A percentile compares a stretch with the other conserved stretches of the same genome.
Evolutionary conservation across 1,140 invertebrate genomes (phyloP).

Genomic region (Neuroterus valhalla): DNA sequence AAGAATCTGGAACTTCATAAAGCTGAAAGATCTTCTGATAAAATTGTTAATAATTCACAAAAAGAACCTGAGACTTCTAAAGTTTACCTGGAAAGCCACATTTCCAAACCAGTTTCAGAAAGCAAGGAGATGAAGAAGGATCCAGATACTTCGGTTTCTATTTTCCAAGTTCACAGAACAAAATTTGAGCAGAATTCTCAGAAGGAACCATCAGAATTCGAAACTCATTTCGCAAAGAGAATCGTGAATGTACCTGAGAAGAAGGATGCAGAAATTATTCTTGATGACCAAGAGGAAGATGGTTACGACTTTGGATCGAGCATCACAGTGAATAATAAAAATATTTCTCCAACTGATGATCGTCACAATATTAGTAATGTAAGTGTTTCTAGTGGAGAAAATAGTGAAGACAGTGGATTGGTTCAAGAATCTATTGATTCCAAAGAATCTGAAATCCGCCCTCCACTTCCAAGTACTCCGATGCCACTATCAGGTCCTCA

Average conservation of each 20-base stretch:
- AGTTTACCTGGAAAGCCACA: neutral
- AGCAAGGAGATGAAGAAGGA: neutral
- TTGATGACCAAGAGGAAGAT: conserved; percentile 60
- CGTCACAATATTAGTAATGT: conserved; percentile 69
- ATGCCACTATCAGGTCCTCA: conserved; percentile 58
- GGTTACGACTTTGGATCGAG: conserved; percentile 65
- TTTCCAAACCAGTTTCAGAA: neutral
- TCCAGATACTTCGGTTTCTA: conserved; percentile 42
- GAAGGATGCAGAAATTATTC: conserved; percentile 39
- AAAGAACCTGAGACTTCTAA: neutral
- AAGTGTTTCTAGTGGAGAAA: conserved; percentile 70
- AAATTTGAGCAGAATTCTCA: conserved; percentile 53
- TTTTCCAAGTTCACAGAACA: conserved; percentile 53
- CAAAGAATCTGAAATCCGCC: conserved; percentile 60
- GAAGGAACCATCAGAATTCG: conserved; percentile 40
- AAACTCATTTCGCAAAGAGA: conserved; percentile 60
- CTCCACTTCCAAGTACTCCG: conserved; percentile 69
- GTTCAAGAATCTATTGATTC: conserved; percentile 57
- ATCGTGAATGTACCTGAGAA: conserved; percentile 52
- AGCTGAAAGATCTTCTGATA: neutral
- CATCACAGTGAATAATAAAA: conserved; percentile 65
- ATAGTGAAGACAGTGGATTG: conserved; percentile 69
- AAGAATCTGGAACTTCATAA: conserved; percentile 10
- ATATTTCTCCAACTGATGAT: conserved; percentile 50
- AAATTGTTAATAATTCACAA: neutral